Evolutionary conservation across 2,888 invertebrate genomes (phyloP).

Genomic region (Automeris io): DNA sequence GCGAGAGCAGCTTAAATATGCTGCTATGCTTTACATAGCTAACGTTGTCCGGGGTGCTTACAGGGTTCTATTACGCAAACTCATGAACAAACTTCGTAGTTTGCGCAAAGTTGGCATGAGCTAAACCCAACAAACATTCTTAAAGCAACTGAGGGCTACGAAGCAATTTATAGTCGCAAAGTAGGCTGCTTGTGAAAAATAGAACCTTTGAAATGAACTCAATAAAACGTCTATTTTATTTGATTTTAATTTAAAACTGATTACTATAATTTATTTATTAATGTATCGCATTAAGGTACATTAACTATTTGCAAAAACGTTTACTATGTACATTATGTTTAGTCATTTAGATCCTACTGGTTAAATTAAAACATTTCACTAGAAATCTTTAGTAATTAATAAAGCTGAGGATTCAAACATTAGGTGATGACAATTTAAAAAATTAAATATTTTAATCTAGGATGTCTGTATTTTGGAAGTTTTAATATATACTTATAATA

Average conservation of each 20-base stretch:
- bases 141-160: neutral
- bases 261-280: too few species aligned
- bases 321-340: too few species aligned
- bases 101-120: neutral
- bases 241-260: neutral
- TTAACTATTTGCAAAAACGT: too few species aligned
- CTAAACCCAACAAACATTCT: neutral
- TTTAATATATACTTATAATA: too few species aligned
- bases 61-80: conserved; percentile 2
- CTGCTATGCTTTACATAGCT: conserved; percentile 2
- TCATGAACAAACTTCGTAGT: conserved; percentile 5
- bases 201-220: neutral
- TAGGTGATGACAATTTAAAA: too few species aligned
- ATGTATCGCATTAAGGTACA: too few species aligned
- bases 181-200: neutral
- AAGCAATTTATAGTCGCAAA: neutral
- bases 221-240: neutral
- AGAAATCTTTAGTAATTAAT: too few species aligned
- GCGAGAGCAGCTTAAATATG: conserved; percentile 1
- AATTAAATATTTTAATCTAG: too few species aligned
- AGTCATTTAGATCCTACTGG: too few species aligned
- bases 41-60: neutral
- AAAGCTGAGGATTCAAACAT: too few species aligned
- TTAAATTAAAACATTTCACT: too few species aligned
- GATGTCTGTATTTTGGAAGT: too few species aligned